These are phyloP conservation scores for Dinoponera quadriceps DNA, from an alignment of 1,140 invertebrate species.

Conservation along the genomic window DNA sequence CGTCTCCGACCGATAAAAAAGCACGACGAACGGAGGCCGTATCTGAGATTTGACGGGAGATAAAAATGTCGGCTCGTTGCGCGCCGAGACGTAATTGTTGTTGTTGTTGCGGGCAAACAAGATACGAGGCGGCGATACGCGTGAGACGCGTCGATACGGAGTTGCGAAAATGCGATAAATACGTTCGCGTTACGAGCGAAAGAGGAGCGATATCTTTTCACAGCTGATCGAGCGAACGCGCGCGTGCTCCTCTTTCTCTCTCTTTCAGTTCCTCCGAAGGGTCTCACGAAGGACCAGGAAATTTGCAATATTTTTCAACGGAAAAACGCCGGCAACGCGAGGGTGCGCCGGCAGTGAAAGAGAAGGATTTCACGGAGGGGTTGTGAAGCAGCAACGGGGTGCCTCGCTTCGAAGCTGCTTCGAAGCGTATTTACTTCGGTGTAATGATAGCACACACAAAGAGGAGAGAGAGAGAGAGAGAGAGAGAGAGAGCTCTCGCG, in stretches of 20 bases:
- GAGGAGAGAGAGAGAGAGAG: too few species aligned
- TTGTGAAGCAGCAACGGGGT: background rate
- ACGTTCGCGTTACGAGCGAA: conserved; percentile 33
- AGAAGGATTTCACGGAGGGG: conserved; percentile 54
- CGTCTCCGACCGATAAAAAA: conserved; percentile 38
- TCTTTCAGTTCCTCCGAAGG: conserved; percentile 25
- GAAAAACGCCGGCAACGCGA: conserved; percentile 34
- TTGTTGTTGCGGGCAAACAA: conserved; percentile 57
- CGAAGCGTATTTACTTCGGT: conserved; percentile 62
- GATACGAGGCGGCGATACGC: conserved; percentile 30
- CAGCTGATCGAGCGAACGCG: conserved; percentile 54
- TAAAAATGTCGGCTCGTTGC: conserved; percentile 44
- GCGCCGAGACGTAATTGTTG: conserved; percentile 49
- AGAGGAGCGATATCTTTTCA: conserved; percentile 69
- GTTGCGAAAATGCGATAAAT: conserved; percentile 59
- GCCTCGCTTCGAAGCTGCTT: conserved; percentile 28
- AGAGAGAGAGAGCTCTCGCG: conserved; percentile 6
- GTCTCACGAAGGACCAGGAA: conserved; percentile 68
- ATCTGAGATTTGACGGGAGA: conserved; percentile 35
- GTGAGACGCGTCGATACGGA: conserved; percentile 61
- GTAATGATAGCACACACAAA: conserved; percentile 41
- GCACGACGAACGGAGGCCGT: background rate
- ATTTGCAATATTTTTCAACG: conserved; percentile 79
- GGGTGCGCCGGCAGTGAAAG: conserved; percentile 55
- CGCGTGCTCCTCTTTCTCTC: too few species aligned